Base-by-base conservation (phyloP, 2,797 vertebrate species). In the Sebastes cheni region DNA sequence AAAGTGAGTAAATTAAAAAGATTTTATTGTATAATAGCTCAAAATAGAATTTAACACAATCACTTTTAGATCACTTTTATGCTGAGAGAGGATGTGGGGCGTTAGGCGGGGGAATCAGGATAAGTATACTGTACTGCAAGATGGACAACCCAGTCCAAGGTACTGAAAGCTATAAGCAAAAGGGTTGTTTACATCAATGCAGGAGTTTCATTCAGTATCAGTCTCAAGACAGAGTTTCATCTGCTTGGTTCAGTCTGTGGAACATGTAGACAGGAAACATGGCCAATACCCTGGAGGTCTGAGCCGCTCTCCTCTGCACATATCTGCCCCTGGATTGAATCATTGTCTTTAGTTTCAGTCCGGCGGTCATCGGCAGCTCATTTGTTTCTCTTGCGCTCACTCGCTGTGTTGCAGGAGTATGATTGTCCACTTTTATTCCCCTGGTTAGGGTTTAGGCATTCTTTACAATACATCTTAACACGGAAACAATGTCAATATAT, bases 11-110 rank as follows among this genome's bases (percentile, higher is more conserved):
- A 64, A 95, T 96, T 92, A 93, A 95, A 96, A 96, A 92, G 79
- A 36, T 91, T 96, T 97, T 96, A 97, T 97, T 97, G 81, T 91
- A 77, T 88, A 93, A 94, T 93, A 93, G 94, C 91, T 96, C 93
- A 96, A 97, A 97, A 96, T 95, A 96, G 96, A 96, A 94, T 94
- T 95, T 95, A 95, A 95, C 96, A 96, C 94, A 93, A 86, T 88
- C 77, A 95, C 89, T 87, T 95, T 90, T 92, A 86, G 22, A 88
- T 87, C 87, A 92, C 86, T 91, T 91, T 91, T 88, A 91, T 90
- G 81, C 82, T 88, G 68, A 89, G 85, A 91, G 86, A 84, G 83
- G 89, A 86, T 87, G 88, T 77, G 55, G 77, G 83, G 82, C 82
- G 85, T 90, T 90, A 92, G 87, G 73, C 71, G 32, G 79, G 93